Conservation (phyloP, 1,140 invertebrate genomes). For the Drosophila obscura region DNA sequence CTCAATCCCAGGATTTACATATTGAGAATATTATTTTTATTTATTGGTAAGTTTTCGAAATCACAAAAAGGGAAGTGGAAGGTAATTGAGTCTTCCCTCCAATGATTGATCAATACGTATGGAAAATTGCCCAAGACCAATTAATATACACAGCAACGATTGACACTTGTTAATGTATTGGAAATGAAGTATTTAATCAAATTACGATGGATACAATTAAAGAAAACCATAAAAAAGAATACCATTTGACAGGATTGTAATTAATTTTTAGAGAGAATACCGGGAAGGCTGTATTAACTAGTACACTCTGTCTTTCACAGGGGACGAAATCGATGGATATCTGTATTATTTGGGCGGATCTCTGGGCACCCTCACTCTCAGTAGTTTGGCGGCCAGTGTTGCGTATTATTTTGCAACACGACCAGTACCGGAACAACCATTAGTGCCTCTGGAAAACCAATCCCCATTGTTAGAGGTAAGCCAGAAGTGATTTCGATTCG, state of each 20-base stretch:
- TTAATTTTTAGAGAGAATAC: neutral
- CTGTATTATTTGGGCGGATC: conserved; percentile 90
- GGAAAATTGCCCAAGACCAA: no score
- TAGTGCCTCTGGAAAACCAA: conserved; percentile 90
- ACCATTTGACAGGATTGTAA: neutral
- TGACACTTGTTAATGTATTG: no score
- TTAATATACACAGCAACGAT: no score
- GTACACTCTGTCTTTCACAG: conserved; percentile 70
- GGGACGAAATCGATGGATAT: conserved; percentile 90
- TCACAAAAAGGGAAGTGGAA: no score
- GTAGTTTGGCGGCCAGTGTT: conserved; percentile 89
- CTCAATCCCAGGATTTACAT: no score
- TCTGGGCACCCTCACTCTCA: conserved; percentile 89
- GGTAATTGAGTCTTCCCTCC: no score
- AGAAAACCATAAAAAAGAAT: no score
- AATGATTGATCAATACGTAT: no score
- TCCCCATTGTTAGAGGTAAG: conserved; percentile 88
- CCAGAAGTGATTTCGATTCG: conserved; percentile 30
- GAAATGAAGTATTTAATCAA: no score
- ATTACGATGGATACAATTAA: no score
- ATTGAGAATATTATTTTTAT: no score
- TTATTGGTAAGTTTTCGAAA: no score
- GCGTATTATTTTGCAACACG: conserved; percentile 89
- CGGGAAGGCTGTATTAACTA: neutral
- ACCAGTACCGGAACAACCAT: conserved; percentile 89